Base-by-base conservation (phyloP, 92 coral and sea anemone species). In the Porites divaricata region DNA sequence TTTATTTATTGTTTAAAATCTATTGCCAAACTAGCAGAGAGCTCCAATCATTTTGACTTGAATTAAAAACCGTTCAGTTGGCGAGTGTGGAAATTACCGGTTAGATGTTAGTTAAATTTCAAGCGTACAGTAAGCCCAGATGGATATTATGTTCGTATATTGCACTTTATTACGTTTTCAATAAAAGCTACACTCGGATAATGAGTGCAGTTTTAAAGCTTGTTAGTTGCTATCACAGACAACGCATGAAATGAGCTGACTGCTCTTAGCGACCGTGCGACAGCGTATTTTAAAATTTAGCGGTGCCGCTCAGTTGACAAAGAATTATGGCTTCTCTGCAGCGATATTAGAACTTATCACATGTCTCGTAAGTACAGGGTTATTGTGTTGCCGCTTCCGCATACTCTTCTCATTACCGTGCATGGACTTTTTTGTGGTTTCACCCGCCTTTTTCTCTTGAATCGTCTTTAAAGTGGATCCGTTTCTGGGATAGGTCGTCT, bases 11-110 rank as follows among this genome's bases (percentile, higher is more conserved):
- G 22, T 35, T 16, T 51, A 8, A 72, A 79, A 68, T 13, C 25
- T 3, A 52, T 19, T 20, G 70, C 71, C n/a, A 57, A 57, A 21
- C 78, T 23, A 7, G 79, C 63, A 82, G 63, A 72, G 86, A 72
- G 50, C 48, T 82, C 72, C 25, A 48, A 82, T 72, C 73, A 49
- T 72, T 71, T 71, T 72, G 45, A 35, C 45, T 0, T 35, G 45
- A 35, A 35, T 35, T 35, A 35, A 35, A 35, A 35, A 35, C 45
- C 4, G 45, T 35, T 35, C 45, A 35, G 45, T 35, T 35, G 45
- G 45, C 45, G 45, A 35, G 45, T 35, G 5, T 35, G 45, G 45
- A 35, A 35, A 35, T 35, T 35, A 35, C 45, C 6, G 45, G 45
- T 35, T 35, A 35, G 45, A 35, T 70, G 57, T 57, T 61, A 71